Percentiles rank a stretch among this genome's conserved stretches.
Evolutionary conservation across 2,888 invertebrate genomes (phyloP).

Genomic region (Carpatolechia fugitivella): DNA sequence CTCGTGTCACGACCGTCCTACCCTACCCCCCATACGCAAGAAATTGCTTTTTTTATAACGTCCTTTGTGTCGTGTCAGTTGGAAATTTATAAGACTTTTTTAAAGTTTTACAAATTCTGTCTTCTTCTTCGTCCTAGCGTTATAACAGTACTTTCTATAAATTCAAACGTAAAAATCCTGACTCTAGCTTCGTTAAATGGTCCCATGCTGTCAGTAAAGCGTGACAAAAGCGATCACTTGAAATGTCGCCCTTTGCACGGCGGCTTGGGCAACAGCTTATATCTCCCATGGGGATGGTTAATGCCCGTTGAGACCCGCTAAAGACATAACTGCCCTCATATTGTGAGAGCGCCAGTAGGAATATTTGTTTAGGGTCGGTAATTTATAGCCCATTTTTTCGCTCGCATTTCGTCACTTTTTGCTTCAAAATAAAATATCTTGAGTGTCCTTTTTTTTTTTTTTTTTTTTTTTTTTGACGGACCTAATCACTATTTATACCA

Average conservation of each 20-base stretch:
- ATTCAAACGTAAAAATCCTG: too few species aligned
- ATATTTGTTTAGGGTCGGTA: conserved; percentile 35
- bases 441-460: conserved; percentile 31
- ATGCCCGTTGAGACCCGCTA: conserved; percentile 42
- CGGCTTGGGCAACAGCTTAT: conserved; percentile 35
- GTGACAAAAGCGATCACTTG: conserved; percentile 35
- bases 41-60: conserved; percentile 16
- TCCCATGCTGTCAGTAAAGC: conserved; percentile 29
- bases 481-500: too few species aligned
- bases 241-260: conserved; percentile 30
- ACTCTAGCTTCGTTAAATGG: neutral
- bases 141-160: too few species aligned
- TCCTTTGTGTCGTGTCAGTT: neutral
- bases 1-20: conserved; percentile 27
- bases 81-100: neutral
- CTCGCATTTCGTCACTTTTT: conserved; percentile 26
- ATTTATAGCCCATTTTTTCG: conserved; percentile 32
- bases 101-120: too few species aligned
- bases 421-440: conserved; percentile 21
- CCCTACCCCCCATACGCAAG: conserved; percentile 19
- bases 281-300: conserved; percentile 48
- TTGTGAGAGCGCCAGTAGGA: conserved; percentile 24
- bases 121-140: too few species aligned
- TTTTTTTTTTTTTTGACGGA: too few species aligned
- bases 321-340: conserved; percentile 50